Evolutionary conservation across 1,140 invertebrate species (phyloP), one percentile per base, ranked within the genome.

Genomic region (Pseudomyrmex pallidus): DNA sequence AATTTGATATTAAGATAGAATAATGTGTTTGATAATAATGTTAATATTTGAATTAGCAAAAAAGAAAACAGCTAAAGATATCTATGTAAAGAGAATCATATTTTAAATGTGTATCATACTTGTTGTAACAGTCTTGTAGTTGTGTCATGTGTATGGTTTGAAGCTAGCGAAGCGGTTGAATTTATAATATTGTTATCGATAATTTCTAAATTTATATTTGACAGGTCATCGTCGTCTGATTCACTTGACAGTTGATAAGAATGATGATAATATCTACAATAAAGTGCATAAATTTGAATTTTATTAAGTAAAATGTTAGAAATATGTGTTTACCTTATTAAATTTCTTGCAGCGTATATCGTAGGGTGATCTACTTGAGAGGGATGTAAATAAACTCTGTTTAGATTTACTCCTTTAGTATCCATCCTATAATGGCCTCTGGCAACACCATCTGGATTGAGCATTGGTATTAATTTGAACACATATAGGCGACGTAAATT

Each of bases 381-480:
- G 20, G 98, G 98, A 91, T 96, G 96, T 20, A 97, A 94, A 95
- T 98, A 98, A 67, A 98, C 96, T 67, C 98, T 94, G 93, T 98
- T 98, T 2, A 99, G 93, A 95, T 99, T 99, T 63, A 98, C 96
- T 5, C 98, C 98, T 76, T 96, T 95, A 0, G 97, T 97, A 93
- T 99, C 98, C 56, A 98, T 98, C 52, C 98, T 94, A 92, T 99
- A 99, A 93, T 98, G 97, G 5, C 98, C 98, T 67, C 96, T 95
- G n/a, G 96, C 96, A 1, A 99, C 98, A 8, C 98, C 98, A 92
- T 99, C 98, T 1, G 98, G 98, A 94, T 99, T 99, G 64, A 99
- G 94, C 95, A 98, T 97, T 2, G 98, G 98, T 80, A 99, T 97
- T 86, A 99, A 94, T 94, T 99, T 99, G 94, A 99, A 99, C 67